Conservation (phyloP, 2,113 vertebrate species). For the Aegithalos caudatus region DNA sequence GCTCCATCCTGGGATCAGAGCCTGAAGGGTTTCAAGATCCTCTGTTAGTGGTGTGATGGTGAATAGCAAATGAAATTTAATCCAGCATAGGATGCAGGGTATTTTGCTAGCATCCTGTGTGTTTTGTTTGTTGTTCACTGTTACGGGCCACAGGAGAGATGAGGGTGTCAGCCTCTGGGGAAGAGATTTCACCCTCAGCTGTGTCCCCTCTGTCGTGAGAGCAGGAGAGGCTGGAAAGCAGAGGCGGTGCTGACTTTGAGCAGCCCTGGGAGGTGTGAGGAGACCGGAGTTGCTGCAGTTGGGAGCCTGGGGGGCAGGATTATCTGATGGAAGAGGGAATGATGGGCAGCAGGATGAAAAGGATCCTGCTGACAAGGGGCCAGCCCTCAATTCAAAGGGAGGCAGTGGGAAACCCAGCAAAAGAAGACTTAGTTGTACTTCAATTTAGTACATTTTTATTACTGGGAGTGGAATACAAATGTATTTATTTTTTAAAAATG, state of each 20-base stretch:
- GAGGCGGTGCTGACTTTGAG: background rate
- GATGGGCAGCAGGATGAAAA: background rate
- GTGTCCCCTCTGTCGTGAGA: accelerated
- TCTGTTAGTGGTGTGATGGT: background rate
- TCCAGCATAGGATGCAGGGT: background rate
- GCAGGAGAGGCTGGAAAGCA: background rate
- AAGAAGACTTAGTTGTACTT: background rate
- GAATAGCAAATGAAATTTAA: background rate
- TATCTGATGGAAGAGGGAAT: background rate
- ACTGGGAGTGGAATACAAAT: background rate
- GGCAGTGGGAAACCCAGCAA: background rate
- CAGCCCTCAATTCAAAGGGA: background rate
- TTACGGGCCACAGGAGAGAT: background rate
- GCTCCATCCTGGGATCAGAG: background rate
- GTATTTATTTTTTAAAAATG: background rate
- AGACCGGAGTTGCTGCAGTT: background rate
- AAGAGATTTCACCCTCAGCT: background rate
- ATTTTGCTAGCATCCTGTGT: background rate
- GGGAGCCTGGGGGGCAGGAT: background rate
- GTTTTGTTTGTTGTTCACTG: background rate
- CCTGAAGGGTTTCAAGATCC: background rate
- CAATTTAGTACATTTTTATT: background rate
- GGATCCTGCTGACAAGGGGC: background rate
- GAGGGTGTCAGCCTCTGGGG: background rate
- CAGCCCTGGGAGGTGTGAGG: background rate